Evolutionary conservation across 2,888 invertebrate genomes (phyloP).

Genomic region (Oligia fasciuncula): DNA sequence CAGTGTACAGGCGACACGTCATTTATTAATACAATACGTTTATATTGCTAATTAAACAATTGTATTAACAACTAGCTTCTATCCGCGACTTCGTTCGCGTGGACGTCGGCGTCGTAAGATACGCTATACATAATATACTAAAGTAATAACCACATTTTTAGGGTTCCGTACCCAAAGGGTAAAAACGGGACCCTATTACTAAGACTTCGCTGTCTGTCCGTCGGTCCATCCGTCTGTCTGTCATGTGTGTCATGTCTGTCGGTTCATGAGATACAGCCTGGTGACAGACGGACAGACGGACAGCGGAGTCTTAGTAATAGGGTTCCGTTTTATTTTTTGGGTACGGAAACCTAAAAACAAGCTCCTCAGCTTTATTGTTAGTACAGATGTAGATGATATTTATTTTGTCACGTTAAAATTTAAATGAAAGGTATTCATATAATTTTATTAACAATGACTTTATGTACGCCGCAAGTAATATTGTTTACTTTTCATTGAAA

Average conservation of each 20-base stretch:
- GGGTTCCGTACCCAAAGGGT: too few relatives aligned
- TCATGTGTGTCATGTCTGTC: too few relatives aligned
- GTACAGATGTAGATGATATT: neutral
- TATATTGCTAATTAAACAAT: conserved; percentile 22
- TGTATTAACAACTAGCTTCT: conserved; percentile 7
- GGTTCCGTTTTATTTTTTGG: too few relatives aligned
- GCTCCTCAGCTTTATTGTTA: neutral
- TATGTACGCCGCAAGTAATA: neutral
- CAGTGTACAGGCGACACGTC: conserved; percentile 7
- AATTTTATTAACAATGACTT: conserved; percentile 12
- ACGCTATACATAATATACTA: too few relatives aligned
- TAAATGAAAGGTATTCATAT: conserved; percentile 6
- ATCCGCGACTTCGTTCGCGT: neutral
- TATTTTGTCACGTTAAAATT: neutral
- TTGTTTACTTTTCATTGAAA: neutral
- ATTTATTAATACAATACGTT: neutral
- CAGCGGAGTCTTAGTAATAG: too few relatives aligned
- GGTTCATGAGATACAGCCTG: too few relatives aligned
- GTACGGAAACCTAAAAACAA: neutral
- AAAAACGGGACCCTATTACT: too few relatives aligned
- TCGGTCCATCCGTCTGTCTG: too few relatives aligned
- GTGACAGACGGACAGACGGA: too few relatives aligned
- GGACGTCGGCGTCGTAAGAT: neutral
- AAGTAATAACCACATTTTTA: too few relatives aligned
- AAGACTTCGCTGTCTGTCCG: too few relatives aligned